Evolutionary conservation across 1,140 invertebrate genomes (phyloP), one percentile per base, ranked within the genome.

Genomic region (Bombus fervidus): DNA sequence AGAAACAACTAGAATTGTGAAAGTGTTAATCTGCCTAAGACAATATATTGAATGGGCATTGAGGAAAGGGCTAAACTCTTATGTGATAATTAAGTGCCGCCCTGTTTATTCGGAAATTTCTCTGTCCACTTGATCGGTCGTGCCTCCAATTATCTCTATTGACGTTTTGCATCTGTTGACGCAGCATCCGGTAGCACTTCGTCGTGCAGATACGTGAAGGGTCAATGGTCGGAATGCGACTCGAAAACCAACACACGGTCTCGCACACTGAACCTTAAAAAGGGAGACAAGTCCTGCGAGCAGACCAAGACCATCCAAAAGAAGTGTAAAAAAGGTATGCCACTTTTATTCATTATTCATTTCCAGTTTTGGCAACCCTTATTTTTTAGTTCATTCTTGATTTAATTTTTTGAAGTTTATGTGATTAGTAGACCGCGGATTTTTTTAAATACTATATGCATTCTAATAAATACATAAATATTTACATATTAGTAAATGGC

Each of bases 321-420:
- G 95, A 98, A 98, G 91, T 98, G 98, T 96, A 98, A 98, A 95
- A 98, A 98, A 97, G 97, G 98, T 98, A 96, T 82, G 47, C 1
- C 1, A 13, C 31, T 15, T 37, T 37, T 37, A 18, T 34, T 68
- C 15, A 3, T 22, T 53, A 53, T 53, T 53, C 18, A 0, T 53
- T 53, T 53, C 47, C 18, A 22, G 18, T 22, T 53, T 53, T 22
- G 47, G 47, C 47, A 53, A 22, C 18, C 18, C 18, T 68, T 2
- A 0, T n/a, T n/a, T 0, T n/a, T 62, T 2, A 68, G 9, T 22
- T 37, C 31, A 18, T 37, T 62, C 59, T n/a, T n/a, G 1, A n/a
- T 62, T 12, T 62, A 53, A 6, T 62, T n/a, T 62, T 62, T 62
- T 62, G 12, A 62, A 62, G 2, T n/a, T n/a, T n/a, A 13, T 62